Evolutionary conservation across 2,797 vertebrate species (phyloP).

Genomic region (Helicolenus hilgendorfi): DNA sequence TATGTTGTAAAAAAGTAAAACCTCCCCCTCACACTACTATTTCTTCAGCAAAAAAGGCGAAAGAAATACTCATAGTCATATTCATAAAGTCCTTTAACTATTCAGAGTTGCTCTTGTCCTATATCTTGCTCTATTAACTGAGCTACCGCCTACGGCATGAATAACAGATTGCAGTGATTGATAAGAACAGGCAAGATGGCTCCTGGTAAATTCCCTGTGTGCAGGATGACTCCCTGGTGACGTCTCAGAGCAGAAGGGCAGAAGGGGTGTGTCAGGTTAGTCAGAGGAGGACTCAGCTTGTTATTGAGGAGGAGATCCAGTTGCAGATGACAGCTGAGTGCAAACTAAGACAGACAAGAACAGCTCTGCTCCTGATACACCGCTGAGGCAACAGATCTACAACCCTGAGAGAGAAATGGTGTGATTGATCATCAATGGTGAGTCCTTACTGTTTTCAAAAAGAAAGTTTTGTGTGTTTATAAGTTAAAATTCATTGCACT

Average conservation of each 20-base stretch:
- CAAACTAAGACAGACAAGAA: background rate
- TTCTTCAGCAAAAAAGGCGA: too few species aligned
- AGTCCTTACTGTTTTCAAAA: background rate
- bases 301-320: constrained; percentile 18
- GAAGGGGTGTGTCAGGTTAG: background rate
- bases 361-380: background rate
- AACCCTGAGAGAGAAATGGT: constrained; percentile 40
- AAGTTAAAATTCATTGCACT: background rate
- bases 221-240: background rate
- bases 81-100: too few species aligned
- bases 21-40: too few species aligned
- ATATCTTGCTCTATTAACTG: background rate
- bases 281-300: background rate
- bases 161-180: background rate
- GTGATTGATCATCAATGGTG: constrained; percentile 68
- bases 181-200: background rate
- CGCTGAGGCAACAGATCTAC: background rate
- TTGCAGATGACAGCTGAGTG: background rate
- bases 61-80: too few species aligned
- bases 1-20: too few species aligned
- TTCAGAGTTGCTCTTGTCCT: background rate
- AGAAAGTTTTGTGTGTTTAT: background rate
- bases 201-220: background rate
- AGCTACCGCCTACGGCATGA: background rate
- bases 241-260: background rate